A percentile compares a stretch with the other conserved stretches of the same genome.
Conservation (phyloP, 2,113 vertebrate species). For the Centrocercus urophasianus region DNA sequence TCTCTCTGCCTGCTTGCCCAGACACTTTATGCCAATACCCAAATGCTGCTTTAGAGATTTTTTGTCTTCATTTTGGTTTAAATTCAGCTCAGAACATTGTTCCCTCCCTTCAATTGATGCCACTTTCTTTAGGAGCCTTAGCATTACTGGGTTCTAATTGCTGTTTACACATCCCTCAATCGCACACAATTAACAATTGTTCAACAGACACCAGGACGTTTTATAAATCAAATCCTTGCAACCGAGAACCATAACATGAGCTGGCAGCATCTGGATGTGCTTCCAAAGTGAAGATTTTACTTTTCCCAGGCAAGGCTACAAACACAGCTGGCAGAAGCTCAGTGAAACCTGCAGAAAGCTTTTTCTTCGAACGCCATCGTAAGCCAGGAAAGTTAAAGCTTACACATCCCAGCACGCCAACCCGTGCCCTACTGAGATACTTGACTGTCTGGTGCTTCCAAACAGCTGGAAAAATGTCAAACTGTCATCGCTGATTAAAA, state of each 20-base stretch:
- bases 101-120: constrained; percentile 51
- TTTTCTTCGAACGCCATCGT: constrained; percentile 11
- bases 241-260: constrained; percentile 35
- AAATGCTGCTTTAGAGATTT: constrained; percentile 31
- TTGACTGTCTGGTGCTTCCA: constrained; percentile 75
- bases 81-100: constrained; percentile 28
- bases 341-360: constrained; percentile 36
- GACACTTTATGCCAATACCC: constrained; percentile 10
- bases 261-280: constrained; percentile 47
- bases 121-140: constrained; percentile 52
- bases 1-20: neutral
- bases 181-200: constrained; percentile 43
- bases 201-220: constrained; percentile 28
- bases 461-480: constrained; percentile 80
- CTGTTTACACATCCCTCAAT: constrained; percentile 59
- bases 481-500: constrained; percentile 84
- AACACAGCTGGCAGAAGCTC: constrained; percentile 57
- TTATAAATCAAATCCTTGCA: constrained; percentile 64
- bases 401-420: constrained; percentile 76
- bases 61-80: constrained; percentile 7
- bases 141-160: constrained; percentile 63
- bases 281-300: constrained; percentile 52
- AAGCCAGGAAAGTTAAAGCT: constrained; percentile 66
- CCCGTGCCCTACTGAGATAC: constrained; percentile 73
- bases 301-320: constrained; percentile 41